Conservation (phyloP, 2,888 invertebrate species). For the Aspidapion aeneum region DNA sequence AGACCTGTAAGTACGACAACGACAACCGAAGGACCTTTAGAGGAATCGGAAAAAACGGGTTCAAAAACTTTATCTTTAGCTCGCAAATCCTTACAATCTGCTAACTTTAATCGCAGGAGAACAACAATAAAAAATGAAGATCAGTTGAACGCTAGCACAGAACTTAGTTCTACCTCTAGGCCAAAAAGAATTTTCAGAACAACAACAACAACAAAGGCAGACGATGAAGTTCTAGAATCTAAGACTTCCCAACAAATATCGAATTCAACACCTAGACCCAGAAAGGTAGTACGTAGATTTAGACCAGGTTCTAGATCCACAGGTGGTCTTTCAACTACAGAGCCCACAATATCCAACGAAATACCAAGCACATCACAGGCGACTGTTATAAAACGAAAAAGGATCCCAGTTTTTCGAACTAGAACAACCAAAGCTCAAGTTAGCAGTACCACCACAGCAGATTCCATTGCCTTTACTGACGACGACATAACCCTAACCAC, state of each 20-base stretch:
- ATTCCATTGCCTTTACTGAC: background rate
- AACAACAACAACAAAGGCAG: conserved; percentile 18
- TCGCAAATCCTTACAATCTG: conserved; percentile 28
- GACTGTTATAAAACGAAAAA: conserved; percentile 21
- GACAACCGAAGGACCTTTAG: conserved; percentile 18
- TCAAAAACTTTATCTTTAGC: conserved; percentile 27
- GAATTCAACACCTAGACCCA: conserved; percentile 18
- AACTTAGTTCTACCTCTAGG: conserved; percentile 17
- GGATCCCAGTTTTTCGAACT: conserved; percentile 14
- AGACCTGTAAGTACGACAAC: conserved; percentile 24
- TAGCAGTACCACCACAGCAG: background rate
- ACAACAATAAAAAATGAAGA: conserved; percentile 21
- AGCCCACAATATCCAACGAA: conserved; percentile 1
- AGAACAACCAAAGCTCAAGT: conserved; percentile 14
- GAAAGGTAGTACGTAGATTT: conserved; percentile 34
- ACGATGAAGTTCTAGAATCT: background rate
- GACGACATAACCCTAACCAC: background rate
- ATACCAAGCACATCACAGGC: conserved; percentile 10
- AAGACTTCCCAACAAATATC: background rate
- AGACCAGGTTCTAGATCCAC: conserved; percentile 29
- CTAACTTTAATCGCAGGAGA: conserved; percentile 25
- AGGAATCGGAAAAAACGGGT: conserved; percentile 26
- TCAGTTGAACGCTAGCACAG: conserved; percentile 27
- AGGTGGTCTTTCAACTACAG: background rate
- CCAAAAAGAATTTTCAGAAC: conserved; percentile 24